These are phyloP conservation scores for Diadophis punctatus DNA, from an alignment of 2,113 vertebrate genomes.

Conservation along the genomic window DNA sequence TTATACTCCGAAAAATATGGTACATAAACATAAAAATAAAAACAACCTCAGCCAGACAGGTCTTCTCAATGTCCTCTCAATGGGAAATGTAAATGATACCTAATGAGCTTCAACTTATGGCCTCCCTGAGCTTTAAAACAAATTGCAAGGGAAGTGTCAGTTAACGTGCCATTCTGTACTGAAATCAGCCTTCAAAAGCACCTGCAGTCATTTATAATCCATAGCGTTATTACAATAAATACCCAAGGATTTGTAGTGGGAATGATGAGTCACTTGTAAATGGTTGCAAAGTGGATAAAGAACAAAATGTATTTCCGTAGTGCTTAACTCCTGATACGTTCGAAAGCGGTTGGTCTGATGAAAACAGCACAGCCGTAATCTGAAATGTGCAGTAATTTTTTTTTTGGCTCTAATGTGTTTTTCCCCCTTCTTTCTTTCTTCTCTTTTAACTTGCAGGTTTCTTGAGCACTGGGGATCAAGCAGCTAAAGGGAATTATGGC, in stretches of 20 bases:
- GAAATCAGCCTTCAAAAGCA: background rate
- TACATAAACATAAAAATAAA: too few relatives aligned
- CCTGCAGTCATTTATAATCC: background rate
- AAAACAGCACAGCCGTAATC: background rate
- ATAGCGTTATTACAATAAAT: constrained; percentile 11
- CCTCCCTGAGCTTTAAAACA: background rate
- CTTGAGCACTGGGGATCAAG: constrained; percentile 97
- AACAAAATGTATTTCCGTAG: background rate
- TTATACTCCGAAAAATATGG: too few relatives aligned
- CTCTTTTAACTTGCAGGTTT: constrained; percentile 77
- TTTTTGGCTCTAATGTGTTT: constrained; percentile 27
- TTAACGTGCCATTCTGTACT: background rate
- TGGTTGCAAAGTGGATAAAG: constrained; percentile 7
- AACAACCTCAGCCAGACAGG: background rate
- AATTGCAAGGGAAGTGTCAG: background rate
- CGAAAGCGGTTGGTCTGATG: constrained; percentile 23
- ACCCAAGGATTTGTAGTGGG: constrained; percentile 4
- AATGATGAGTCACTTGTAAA: constrained; percentile 12
- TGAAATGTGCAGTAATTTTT: background rate
- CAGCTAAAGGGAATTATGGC: constrained; percentile 97
- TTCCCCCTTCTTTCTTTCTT: constrained; percentile 13
- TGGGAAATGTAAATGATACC: background rate
- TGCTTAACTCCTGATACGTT: constrained; percentile 3
- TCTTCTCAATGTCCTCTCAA: background rate
- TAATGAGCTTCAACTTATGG: background rate